These are phyloP conservation scores for Rallus crepitans DNA, from an alignment of 2,797 vertebrate genomes.

Conservation along the genomic window DNA sequence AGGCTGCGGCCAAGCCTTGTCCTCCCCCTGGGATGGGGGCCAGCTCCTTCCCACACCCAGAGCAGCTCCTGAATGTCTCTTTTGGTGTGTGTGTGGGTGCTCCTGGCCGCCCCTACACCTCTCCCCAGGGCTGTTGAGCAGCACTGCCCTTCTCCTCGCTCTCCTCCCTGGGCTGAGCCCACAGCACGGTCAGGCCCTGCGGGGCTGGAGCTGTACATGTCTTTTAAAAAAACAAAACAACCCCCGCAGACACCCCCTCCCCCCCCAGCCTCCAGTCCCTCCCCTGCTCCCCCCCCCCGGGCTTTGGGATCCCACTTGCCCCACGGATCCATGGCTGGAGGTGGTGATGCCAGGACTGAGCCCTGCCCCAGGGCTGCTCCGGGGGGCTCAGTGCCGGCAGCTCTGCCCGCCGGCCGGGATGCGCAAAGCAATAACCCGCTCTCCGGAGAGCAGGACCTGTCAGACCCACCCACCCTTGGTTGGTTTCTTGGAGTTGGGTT, in stretches of 20 bases:
- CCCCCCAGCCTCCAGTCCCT: too few relatives aligned
- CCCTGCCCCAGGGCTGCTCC: too few relatives aligned
- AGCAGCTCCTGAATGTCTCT: not conserved
- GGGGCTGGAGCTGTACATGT: not conserved
- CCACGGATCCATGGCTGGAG: too few relatives aligned
- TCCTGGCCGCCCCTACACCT: not conserved
- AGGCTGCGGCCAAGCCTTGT: not conserved
- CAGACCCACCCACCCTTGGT: not conserved
- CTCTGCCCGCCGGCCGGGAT: not conserved
- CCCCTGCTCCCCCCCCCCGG: too few relatives aligned
- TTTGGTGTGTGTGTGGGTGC: accelerated
- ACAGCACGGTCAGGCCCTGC: not conserved
- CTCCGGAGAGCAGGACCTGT: not conserved
- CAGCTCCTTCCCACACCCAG: accelerated
- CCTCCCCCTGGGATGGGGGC: not conserved
- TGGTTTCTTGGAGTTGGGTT: not conserved
- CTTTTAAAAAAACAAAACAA: not conserved
- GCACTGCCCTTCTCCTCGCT: not conserved
- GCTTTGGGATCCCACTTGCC: too few relatives aligned
- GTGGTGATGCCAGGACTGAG: too few relatives aligned
- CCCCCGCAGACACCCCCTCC: too few relatives aligned
- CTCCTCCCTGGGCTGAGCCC: not conserved
- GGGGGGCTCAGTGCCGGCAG: not conserved
- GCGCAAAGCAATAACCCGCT: conserved; percentile 41
- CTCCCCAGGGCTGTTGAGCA: conserved; percentile 36